Evolutionary conservation across 2,888 invertebrate genomes (phyloP).

Genomic region (Tetranychus piercei): DNA sequence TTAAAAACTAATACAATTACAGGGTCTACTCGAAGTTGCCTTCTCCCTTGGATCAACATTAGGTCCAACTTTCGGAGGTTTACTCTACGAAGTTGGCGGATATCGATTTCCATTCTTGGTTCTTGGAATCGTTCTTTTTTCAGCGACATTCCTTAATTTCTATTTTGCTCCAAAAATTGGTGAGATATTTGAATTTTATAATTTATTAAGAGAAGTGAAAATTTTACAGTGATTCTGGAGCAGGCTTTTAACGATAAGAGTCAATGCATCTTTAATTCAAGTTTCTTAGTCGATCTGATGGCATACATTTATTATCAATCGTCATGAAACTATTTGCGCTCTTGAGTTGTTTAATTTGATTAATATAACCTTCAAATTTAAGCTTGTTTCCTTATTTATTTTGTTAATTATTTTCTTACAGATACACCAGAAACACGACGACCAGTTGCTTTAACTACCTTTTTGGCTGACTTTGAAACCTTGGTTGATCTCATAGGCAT

Average conservation of each 20-base stretch:
- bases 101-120: constrained; percentile 62
- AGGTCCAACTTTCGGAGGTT: constrained; percentile 73
- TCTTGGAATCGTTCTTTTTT: constrained; percentile 52
- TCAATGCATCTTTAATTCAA: too few species aligned
- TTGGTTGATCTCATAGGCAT: background rate
- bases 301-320: too few species aligned
- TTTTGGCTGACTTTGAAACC: background rate
- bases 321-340: too few species aligned
- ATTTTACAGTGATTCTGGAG: too few species aligned
- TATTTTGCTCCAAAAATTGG: background rate
- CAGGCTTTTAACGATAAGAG: too few species aligned
- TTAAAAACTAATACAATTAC: too few species aligned
- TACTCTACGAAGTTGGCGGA: constrained; percentile 46
- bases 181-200: background rate
- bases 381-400: background rate
- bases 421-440: background rate
- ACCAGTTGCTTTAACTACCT: background rate
- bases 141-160: constrained; percentile 37
- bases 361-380: background rate
- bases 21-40: constrained; percentile 53
- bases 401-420: background rate
- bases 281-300: too few species aligned
- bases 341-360: too few species aligned
- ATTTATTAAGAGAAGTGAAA: too few species aligned
- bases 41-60: constrained; percentile 70